Evolutionary conservation across 2,797 vertebrate species (phyloP), one percentile per base, ranked within the genome.

Genomic region (Balearica regulorum): DNA sequence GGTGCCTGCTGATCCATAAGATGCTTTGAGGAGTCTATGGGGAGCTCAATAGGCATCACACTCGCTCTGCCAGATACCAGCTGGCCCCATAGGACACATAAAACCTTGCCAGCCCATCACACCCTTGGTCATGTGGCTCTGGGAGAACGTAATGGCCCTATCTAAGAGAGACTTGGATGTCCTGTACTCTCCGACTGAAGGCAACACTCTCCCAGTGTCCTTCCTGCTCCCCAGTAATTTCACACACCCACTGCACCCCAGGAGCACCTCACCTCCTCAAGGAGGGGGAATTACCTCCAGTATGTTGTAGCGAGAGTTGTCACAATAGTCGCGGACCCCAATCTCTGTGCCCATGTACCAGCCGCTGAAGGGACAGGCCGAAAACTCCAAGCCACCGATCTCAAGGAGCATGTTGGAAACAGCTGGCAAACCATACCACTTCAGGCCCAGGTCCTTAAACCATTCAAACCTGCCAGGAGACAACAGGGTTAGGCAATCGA

Each of bases 291-390:
- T 92, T 97, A 99, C 99, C 99, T 99, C 99, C 88, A 99, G 97
- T 81, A 99, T 99, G 98, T 99, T 99, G 98, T 99, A 99, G 93
- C 99, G 99, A 2, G 99, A 99, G 95, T 95, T 99, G 98, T 99
- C 99, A 12, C 99, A 99, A 96, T 99, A 99, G 97, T 99, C 99
- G 4, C 99, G 98, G 82, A 99, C 99, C 3, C 99, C 99, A 2
- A 99, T 99, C 98, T 99, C 99, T 0, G 99, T 99, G 96, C 99
- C 99, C 99, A 99, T 99, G 98, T 99, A 99, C 99, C 99, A 99
- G 93, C 99, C 99, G 0, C 99, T 99, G 98, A 99, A 99, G 91
- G 99, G 99, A 73, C 99, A 99, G 83, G 98, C 99, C 0, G 99
- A 98, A 97, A 99, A 99, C 97, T 99, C 99, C 97, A 99, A 93